Percentiles rank a stretch among this genome's conserved stretches.
phyloP scores from a whole-genome alignment of 2,888 invertebrate genomes.

The Brachypalpus laphriformis region DNA sequence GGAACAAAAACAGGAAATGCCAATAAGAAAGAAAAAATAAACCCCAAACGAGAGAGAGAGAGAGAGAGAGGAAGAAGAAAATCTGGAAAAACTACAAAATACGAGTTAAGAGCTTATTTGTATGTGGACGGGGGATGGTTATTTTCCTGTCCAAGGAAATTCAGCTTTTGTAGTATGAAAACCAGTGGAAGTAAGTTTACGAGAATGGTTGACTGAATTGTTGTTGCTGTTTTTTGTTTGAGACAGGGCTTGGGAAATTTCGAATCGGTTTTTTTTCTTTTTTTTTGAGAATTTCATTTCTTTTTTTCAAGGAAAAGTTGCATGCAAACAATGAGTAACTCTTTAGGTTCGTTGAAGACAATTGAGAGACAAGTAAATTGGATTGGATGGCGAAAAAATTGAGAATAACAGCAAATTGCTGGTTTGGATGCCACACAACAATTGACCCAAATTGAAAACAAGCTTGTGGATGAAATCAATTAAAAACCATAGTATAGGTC shows the following conservation, averaged over 20 bases:
- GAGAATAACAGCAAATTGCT: neutral
- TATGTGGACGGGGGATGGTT: conserved; percentile 20
- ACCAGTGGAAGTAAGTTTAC: conserved; percentile 52
- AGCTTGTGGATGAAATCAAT: conserved; percentile 12
- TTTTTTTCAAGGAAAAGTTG: conserved; percentile 17
- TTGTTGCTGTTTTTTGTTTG: neutral
- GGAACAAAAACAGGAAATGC: conserved; percentile 36
- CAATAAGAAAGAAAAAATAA: conserved; percentile 11
- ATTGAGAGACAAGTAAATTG: conserved; percentile 45
- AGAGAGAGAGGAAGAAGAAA: neutral
- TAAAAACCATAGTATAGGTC: no score
- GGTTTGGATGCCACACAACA: neutral
- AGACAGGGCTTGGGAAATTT: neutral
- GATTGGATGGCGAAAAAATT: neutral
- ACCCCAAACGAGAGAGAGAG: neutral
- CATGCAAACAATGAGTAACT: conserved; percentile 54
- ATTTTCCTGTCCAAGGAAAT: conserved; percentile 16
- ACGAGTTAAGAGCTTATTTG: conserved; percentile 48
- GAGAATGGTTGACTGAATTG: conserved; percentile 34
- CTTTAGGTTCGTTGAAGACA: conserved; percentile 35
- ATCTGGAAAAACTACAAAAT: conserved; percentile 38
- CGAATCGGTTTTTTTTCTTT: neutral
- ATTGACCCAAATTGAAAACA: conserved; percentile 31
- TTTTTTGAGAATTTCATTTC: neutral
- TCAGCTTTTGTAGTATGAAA: conserved; percentile 31